Base-by-base conservation (phyloP, 2,113 vertebrate species). In the Bombycilla garrulus region DNA sequence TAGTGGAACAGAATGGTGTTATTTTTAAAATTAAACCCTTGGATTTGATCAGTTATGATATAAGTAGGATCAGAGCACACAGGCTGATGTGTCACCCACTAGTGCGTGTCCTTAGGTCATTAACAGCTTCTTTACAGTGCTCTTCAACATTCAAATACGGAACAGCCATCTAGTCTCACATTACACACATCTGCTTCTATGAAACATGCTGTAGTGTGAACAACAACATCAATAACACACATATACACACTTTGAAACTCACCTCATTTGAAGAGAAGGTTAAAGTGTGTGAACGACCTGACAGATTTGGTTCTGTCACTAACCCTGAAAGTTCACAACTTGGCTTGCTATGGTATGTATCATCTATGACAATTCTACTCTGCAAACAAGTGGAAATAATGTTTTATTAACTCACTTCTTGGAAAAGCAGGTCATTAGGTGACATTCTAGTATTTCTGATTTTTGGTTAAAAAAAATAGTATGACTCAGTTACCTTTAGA, bases 261-360 rank as follows among this genome's bases (percentile, higher is more conserved):
- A 99, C 99, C 99, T 99, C 99, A 94, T 98, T 98, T 97, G 99
- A 99, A 98, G 99, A 99, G 98, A 99, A 99, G 98, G 98, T 98
- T 98, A 99, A 98, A 98, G 98, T 99, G 97, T 99, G 99, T 93
- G 99, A 98, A 97, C 98, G 98, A 98, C 99, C 98, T 98, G 99
- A 98, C 96, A 99, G 98, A 98, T 98, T 98, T 98, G 99, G 98
- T 97, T 99, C 99, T 97, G 98, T 97, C 92, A 99, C 98, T 98
- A 99, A 98, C 98, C 98, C 99, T 98, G 98, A 98, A 98, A 98
- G 98, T 97, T 99, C 99, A 98, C 98, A 98, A 98, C 98, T 98
- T 98, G 98, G 98, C 96, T 98, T 98, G 98, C 98, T 98, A 97
- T 98, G 96, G 98, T 98, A 98, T 98, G 98, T 98, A 98, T 98